These are phyloP conservation scores for Pteropus rufus DNA, from an alignment of 2,797 vertebrate species.

Conservation along the genomic window DNA sequence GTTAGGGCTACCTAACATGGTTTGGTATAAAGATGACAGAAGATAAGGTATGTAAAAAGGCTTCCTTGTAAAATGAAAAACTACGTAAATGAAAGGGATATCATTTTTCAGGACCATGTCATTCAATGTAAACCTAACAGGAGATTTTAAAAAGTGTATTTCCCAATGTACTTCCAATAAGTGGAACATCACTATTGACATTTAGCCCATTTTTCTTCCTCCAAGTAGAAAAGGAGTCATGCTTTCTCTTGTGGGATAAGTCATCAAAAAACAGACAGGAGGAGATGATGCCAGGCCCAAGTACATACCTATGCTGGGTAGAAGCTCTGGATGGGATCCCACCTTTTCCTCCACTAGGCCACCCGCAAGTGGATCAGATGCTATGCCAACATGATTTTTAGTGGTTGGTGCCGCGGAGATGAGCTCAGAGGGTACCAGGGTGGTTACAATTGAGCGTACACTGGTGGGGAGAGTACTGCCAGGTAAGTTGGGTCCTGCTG, in stretches of 20 bases:
- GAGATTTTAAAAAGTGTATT: constrained; percentile 22
- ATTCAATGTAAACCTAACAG: constrained; percentile 41
- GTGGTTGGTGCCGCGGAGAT: constrained; percentile 65
- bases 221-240: constrained; percentile 52
- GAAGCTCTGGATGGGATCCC: constrained; percentile 77
- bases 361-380: constrained; percentile 71
- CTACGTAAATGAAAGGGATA: neutral
- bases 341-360: constrained; percentile 77
- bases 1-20: constrained; percentile 17
- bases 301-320: constrained; percentile 81
- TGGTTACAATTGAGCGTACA: constrained; percentile 50
- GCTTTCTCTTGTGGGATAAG: constrained; percentile 50
- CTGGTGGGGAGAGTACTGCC: constrained; percentile 70
- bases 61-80: constrained; percentile 42
- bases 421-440: constrained; percentile 75
- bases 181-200: neutral
- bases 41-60: neutral
- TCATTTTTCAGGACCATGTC: neutral
- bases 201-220: constrained; percentile 48
- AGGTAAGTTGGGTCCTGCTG: constrained; percentile 70
- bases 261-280: constrained; percentile 33
- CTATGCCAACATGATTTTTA: constrained; percentile 69
- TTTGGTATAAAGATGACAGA: constrained; percentile 20
- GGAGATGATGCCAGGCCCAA: constrained; percentile 29
- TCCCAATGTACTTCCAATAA: constrained; percentile 27